Evolutionary conservation across 37 sponge, comb jelly and placozoan species (phyloP).

Genomic region (Beroe forskalii): DNA sequence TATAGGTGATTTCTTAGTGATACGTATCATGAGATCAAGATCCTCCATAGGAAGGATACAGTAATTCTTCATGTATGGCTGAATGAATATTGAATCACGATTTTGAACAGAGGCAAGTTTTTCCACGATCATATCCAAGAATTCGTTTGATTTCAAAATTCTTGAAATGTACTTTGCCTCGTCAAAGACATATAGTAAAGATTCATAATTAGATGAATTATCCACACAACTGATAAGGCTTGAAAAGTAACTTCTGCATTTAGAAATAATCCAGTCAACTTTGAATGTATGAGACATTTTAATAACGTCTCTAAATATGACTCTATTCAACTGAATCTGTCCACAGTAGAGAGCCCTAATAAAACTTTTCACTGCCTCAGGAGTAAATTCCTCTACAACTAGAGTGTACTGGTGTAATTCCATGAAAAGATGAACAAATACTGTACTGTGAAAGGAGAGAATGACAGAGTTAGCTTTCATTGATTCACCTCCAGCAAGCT

Average conservation of each 20-base stretch:
- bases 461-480: constrained; percentile 31
- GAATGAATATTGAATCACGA: background rate
- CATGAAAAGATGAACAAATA: background rate
- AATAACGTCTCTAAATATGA: background rate
- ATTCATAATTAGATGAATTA: background rate
- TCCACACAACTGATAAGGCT: background rate
- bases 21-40: background rate
- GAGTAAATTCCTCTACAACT: background rate
- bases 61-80: constrained; percentile 21
- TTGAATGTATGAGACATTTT: background rate
- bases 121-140: background rate
- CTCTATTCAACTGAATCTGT: background rate
- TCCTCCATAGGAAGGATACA: background rate
- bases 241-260: background rate
- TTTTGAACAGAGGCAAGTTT: background rate
- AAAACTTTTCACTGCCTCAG: background rate
- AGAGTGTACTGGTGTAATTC: background rate
- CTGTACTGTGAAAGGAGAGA: constrained; percentile 22
- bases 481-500: background rate
- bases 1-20: background rate
- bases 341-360: background rate
- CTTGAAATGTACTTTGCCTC: background rate
- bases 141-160: background rate
- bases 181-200: background rate
- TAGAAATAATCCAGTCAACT: background rate